Conservation (phyloP, 2,797 vertebrate genomes). For the Chiloscyllium punctatum region DNA sequence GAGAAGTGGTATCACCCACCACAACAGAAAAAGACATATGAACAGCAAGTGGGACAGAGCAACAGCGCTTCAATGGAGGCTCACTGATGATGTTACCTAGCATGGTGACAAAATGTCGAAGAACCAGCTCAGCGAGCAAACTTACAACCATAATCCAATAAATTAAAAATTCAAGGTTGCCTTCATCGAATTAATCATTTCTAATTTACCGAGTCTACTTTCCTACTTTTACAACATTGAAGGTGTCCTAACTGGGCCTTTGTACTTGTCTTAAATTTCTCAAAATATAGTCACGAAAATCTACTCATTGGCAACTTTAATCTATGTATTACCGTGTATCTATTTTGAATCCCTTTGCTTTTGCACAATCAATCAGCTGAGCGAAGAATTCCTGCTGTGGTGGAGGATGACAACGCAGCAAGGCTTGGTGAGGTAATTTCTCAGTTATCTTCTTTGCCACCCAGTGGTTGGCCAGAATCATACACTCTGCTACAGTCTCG, state of each 20-base stretch:
- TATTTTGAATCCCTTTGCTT: slow-evolving; percentile 71
- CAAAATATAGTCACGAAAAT: neutral
- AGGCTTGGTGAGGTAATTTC: slow-evolving; percentile 74
- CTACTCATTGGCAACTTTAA: neutral
- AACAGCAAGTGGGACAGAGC: too few species aligned
- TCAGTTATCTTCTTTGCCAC: slow-evolving; percentile 85
- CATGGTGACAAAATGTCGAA: too few species aligned
- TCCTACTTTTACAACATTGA: neutral
- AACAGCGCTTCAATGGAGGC: too few species aligned
- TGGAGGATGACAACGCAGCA: slow-evolving; percentile 80
- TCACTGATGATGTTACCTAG: too few species aligned
- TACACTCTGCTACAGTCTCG: slow-evolving; percentile 89
- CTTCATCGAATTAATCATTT: neutral
- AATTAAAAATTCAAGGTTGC: neutral
- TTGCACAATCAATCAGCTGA: slow-evolving; percentile 71
- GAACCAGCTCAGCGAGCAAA: too few species aligned
- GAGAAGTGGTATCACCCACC: too few species aligned
- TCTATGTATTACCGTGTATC: slow-evolving; percentile 68
- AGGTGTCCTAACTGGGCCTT: neutral
- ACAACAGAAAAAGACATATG: too few species aligned
- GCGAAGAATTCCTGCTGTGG: slow-evolving; percentile 81
- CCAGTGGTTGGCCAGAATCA: slow-evolving; percentile 98
- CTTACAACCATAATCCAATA: neutral
- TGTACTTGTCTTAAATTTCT: neutral
- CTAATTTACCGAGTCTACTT: neutral